phyloP scores from a whole-genome alignment of 30 jellyfish, hydroid and myxozoan species.

The Aurelia coerulea region DNA sequence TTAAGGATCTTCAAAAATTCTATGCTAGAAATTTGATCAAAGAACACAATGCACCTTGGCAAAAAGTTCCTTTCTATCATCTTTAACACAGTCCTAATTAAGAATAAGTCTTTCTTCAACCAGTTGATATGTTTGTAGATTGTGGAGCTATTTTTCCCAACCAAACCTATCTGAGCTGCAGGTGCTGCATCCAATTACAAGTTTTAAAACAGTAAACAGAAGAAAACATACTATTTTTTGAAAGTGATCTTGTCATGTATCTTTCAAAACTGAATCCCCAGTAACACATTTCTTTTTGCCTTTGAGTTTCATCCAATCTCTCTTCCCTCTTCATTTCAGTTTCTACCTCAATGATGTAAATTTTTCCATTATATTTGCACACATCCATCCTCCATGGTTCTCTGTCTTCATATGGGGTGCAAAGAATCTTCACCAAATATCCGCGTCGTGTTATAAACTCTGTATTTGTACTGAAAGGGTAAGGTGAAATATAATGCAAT shows the following conservation, averaged over 20 bases:
- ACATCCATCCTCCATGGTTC: constrained; percentile 98
- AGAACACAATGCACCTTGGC: no score
- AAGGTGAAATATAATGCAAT: neutral
- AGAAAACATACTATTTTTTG: no score
- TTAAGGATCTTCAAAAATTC: no score
- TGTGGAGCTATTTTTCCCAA: no score
- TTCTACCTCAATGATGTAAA: constrained; percentile 88
- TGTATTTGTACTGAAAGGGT: constrained; percentile 76
- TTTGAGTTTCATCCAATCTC: constrained; percentile 47
- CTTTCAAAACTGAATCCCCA: constrained; percentile 98
- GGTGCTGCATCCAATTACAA: no score
- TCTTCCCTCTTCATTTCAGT: constrained; percentile 71
- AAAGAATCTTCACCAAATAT: constrained; percentile 83
- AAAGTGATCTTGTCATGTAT: constrained; percentile 77
- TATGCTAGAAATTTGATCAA: no score
- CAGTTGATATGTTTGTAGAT: no score
- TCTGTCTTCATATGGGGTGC: constrained; percentile 93
- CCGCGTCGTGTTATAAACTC: constrained; percentile 98
- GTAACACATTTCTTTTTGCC: constrained; percentile 93
- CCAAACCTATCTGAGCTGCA: no score
- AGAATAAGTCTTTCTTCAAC: no score
- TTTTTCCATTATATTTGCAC: constrained; percentile 66
- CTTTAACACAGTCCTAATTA: no score
- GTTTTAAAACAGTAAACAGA: no score
- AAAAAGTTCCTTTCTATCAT: no score